Evolutionary conservation across 2,797 vertebrate species (phyloP).

Genomic region (Anisognathus igniventris): DNA sequence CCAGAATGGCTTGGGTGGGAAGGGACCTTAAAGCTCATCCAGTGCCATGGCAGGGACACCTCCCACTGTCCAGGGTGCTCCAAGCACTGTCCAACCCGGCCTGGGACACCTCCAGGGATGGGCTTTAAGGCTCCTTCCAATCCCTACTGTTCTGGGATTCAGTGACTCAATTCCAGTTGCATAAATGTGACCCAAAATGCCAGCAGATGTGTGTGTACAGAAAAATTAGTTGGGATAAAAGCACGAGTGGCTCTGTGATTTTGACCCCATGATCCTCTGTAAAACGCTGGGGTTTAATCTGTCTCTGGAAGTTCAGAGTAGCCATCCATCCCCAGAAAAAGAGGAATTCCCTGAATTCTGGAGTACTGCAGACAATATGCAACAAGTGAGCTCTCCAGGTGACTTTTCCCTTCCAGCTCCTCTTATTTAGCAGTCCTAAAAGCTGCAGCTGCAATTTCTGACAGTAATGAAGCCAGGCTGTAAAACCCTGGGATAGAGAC

Average conservation of each 20-base stretch:
- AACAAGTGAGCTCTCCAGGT: background rate
- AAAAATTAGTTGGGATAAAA: background rate
- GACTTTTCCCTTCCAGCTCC: background rate
- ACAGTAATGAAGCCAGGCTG: background rate
- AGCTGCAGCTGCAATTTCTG: background rate
- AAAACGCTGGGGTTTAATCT: background rate
- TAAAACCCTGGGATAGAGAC: background rate
- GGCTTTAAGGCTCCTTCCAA: background rate
- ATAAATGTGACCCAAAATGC: background rate
- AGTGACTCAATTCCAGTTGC: rapidly evolving
- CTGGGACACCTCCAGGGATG: background rate
- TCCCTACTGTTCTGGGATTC: background rate
- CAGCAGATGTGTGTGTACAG: background rate
- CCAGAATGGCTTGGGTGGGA: background rate
- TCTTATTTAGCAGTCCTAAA: background rate
- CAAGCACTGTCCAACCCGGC: background rate
- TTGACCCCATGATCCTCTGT: rapidly evolving
- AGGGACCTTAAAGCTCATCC: background rate
- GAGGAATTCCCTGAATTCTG: background rate
- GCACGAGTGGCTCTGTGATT: background rate
- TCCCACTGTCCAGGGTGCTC: rapidly evolving
- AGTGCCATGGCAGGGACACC: background rate
- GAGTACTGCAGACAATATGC: background rate
- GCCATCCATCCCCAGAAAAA: background rate
- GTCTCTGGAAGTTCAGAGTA: background rate